These are phyloP conservation scores for Melanotaenia pygmaea DNA, from an alignment of 2,797 vertebrate genomes.

Conservation along the genomic window DNA sequence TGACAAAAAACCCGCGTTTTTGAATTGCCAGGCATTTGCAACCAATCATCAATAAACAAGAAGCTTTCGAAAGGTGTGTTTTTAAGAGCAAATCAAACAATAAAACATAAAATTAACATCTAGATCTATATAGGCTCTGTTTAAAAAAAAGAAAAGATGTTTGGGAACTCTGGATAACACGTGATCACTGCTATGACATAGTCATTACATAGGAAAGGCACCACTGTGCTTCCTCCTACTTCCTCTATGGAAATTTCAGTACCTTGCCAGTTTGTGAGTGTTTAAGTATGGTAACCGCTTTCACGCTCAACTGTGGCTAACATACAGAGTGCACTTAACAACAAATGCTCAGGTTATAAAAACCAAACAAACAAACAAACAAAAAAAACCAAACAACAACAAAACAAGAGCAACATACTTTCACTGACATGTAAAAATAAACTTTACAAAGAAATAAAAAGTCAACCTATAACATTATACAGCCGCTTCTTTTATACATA, in stretches of 20 bases:
- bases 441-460: slow-evolving; percentile 37
- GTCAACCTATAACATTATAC: slow-evolving; percentile 2
- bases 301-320: slow-evolving; percentile 67
- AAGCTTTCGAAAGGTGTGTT: neutral
- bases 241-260: slow-evolving; percentile 79
- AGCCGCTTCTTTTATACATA: slow-evolving; percentile 3
- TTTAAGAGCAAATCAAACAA: slow-evolving; percentile 20
- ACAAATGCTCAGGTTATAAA: slow-evolving; percentile 26
- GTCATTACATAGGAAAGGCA: slow-evolving; percentile 84
- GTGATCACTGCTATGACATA: slow-evolving; percentile 83
- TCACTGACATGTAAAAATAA: slow-evolving; percentile 10
- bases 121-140: slow-evolving; percentile 35
- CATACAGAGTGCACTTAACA: slow-evolving; percentile 56
- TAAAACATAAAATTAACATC: slow-evolving; percentile 15
- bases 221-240: slow-evolving; percentile 70
- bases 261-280: slow-evolving; percentile 66
- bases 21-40: slow-evolving; percentile 12
- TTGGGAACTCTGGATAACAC: slow-evolving; percentile 76
- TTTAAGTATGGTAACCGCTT: slow-evolving; percentile 45
- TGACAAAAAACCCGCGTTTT: slow-evolving; percentile 9
- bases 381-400: neutral
- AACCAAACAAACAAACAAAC: neutral
- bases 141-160: slow-evolving; percentile 39
- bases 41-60: slow-evolving; percentile 6
- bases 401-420: slow-evolving; percentile 20